These are phyloP conservation scores for Blastobasis lacticolella DNA, from an alignment of 2,888 invertebrate genomes.

Conservation along the genomic window DNA sequence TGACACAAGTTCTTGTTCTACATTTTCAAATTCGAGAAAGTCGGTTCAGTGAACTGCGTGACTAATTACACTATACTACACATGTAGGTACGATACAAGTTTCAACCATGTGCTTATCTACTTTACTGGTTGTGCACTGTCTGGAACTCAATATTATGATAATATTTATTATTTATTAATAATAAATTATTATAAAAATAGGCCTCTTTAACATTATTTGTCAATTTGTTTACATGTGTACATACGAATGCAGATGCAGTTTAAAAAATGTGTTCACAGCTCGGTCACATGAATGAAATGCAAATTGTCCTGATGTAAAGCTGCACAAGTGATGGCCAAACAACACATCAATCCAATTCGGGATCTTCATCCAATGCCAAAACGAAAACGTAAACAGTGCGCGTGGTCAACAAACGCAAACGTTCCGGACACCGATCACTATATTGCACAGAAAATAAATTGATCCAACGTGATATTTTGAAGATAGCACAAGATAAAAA, in stretches of 20 bases:
- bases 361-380: constrained; percentile 60
- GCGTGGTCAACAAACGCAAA: constrained; percentile 49
- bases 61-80: too few species aligned
- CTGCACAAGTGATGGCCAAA: constrained; percentile 43
- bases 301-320: constrained; percentile 34
- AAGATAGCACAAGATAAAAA: too few species aligned
- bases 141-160: neutral
- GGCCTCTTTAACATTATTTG: neutral
- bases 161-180: neutral
- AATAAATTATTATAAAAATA: neutral
- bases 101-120: too few species aligned
- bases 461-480: too few species aligned
- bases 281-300: constrained; percentile 4
- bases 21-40: too few species aligned
- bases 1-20: too few species aligned
- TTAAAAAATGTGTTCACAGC: neutral
- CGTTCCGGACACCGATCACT: too few species aligned
- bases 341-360: constrained; percentile 53
- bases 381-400: constrained; percentile 62
- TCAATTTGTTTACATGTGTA: neutral
- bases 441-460: too few species aligned
- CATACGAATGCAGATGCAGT: too few species aligned
- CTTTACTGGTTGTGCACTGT: too few species aligned
- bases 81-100: too few species aligned
- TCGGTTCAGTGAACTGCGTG: too few species aligned